phyloP scores from a whole-genome alignment of 2,113 vertebrate species.

The Turdus rufiventris region DNA sequence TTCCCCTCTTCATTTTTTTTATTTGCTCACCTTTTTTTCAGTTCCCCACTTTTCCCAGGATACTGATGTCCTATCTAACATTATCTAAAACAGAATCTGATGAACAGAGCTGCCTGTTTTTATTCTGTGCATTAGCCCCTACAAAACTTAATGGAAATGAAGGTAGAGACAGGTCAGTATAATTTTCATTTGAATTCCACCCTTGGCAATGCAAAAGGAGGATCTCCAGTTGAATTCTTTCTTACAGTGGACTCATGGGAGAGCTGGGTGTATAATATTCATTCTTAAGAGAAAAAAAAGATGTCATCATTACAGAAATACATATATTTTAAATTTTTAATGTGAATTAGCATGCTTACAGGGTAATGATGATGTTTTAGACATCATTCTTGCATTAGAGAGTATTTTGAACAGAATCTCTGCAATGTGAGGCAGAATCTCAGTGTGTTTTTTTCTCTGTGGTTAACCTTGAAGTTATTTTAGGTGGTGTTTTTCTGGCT shows the following conservation, averaged over 20 bases:
- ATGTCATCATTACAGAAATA: neutral
- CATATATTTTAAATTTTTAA: neutral
- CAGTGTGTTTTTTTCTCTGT: neutral
- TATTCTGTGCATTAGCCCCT: neutral
- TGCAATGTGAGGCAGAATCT: neutral
- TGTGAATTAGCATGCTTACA: neutral
- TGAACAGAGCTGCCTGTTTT: neutral
- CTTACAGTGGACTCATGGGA: neutral
- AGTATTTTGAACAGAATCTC: neutral
- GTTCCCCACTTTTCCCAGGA: neutral
- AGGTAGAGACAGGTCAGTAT: neutral
- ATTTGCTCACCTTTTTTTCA: neutral
- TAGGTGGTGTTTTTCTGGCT: neutral
- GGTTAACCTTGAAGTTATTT: neutral
- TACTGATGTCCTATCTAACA: neutral
- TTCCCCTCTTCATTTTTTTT: fast-evolving
- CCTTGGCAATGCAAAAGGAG: neutral
- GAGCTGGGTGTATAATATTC: neutral
- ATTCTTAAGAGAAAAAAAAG: neutral
- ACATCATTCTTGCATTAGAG: neutral
- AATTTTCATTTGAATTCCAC: neutral
- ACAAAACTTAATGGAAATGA: neutral
- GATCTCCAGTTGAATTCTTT: neutral
- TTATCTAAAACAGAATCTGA: neutral
- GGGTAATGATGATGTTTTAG: neutral